phyloP scores from a whole-genome alignment of 2,888 invertebrate species.

The Theristus sp. region DNA sequence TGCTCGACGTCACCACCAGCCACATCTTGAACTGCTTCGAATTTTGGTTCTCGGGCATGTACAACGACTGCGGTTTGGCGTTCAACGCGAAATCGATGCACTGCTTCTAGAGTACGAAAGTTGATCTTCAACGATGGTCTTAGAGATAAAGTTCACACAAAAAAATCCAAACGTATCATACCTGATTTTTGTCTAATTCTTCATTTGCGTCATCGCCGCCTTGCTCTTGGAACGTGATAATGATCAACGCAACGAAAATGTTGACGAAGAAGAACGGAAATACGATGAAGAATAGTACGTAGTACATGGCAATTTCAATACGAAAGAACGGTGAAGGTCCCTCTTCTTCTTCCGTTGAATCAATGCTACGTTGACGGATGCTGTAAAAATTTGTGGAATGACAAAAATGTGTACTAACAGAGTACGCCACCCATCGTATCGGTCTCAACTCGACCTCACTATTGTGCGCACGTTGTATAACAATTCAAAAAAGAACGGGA shows the following conservation, averaged over 20 bases:
- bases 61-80: conserved; percentile 88
- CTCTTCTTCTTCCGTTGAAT: conserved; percentile 64
- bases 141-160: no score
- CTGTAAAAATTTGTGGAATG: conserved; percentile 38
- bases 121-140: no score
- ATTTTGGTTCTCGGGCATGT: conserved; percentile 94
- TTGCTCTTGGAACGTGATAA: conserved; percentile 99
- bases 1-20: conserved; percentile 92
- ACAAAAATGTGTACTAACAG: no score
- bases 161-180: conserved; percentile 27
- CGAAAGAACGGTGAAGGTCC: conserved; percentile 98
- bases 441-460: no score
- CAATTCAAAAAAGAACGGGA: no score
- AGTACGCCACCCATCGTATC: no score
- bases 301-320: conserved; percentile 99
- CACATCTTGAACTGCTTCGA: conserved; percentile 97
- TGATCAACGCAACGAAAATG: conserved; percentile 99
- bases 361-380: conserved; percentile 97
- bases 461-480: no score
- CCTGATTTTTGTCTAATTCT: conserved; percentile 99
- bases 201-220: conserved; percentile 98
- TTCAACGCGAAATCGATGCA: conserved; percentile 99
- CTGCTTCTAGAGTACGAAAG: conserved; percentile 66
- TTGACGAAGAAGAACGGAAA: conserved; percentile 99
- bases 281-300: conserved; percentile 99